Evolutionary conservation across 2,888 invertebrate genomes (phyloP), one percentile per base, ranked within the genome.

Genomic region (Apodemia mormo): DNA sequence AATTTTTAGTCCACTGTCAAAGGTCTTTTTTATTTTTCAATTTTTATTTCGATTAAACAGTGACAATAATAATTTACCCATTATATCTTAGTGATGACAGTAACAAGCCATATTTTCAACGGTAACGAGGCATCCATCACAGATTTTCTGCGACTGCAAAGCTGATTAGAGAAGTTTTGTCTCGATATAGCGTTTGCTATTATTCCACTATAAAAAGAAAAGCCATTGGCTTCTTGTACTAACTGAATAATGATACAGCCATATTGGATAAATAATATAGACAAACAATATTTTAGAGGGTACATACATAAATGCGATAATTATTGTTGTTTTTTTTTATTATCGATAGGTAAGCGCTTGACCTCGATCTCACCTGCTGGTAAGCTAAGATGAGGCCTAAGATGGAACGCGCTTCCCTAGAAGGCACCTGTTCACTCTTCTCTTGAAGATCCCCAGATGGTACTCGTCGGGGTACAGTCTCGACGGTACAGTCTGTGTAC

Each of bases 181-280:
- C 70, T 74, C 69, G 71, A 71, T 74, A 76, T 70, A 71, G 72
- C 74, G 77, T 79, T 80, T 80, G 79, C 84, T 87, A 86, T 89
- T 89, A 89, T 86, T 85, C 82, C 81, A 78, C 89, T 87, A 78
- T 88, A 88, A 80, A 84, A 84, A 75, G 76, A 74, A 74, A 76
- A 76, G 71, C 72, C 68, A 73, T 77, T 79, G 74, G 79, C 81
- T 65, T 68, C 65, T 68, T 81, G 82, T 82, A 76, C 75, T 81
- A 84, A 84, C 83, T 86, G 65, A 68, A 87, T 88, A 89, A 88
- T 84, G 88, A 88, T 84, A 85, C 81, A 76, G 76, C 87, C 85
- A 80, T 84, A 85, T 87, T 84, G 78, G 86, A 79, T 70, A 72
- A 68, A 67, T 69, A 30, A 43, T 72, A 74, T 70, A 82, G 83